Percentiles rank a stretch among this genome's conserved stretches.
phyloP scores from a whole-genome alignment of 2,888 invertebrate genomes.

The Drosophila ezoana region DNA sequence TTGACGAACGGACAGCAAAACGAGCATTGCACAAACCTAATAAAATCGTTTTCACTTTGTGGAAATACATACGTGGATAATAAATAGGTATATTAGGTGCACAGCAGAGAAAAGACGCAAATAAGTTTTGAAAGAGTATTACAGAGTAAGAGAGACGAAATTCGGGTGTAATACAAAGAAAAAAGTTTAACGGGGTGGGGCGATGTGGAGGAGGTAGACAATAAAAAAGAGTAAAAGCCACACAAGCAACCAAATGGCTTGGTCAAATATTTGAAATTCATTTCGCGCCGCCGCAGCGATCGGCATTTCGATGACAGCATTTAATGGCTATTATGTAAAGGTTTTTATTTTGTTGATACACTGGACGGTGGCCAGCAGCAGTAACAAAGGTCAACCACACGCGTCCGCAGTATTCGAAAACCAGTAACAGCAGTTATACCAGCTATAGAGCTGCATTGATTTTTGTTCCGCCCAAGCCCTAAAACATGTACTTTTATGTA shows the following conservation, averaged over 20 bases:
- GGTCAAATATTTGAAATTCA: constrained; percentile 75
- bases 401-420: constrained; percentile 15
- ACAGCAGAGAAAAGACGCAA: constrained; percentile 15
- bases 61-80: not conserved
- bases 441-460: constrained; percentile 37
- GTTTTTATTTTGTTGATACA: constrained; percentile 19
- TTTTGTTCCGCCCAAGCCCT: constrained; percentile 73
- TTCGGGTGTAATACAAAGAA: constrained; percentile 3
- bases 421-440: constrained; percentile 12
- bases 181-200: not conserved
- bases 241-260: constrained; percentile 58
- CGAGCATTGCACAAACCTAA: not conserved
- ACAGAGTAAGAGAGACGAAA: constrained; percentile 19
- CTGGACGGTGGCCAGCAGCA: constrained; percentile 14
- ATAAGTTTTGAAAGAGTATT: constrained; percentile 3
- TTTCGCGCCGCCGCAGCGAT: constrained; percentile 59
- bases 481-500: constrained; percentile 18
- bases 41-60: not conserved
- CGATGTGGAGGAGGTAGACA: constrained; percentile 4
- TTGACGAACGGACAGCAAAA: too few species aligned
- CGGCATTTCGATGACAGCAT: constrained; percentile 77
- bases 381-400: constrained; percentile 35
- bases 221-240: constrained; percentile 32
- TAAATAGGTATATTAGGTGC: constrained; percentile 13
- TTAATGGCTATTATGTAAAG: constrained; percentile 74